Conservation (phyloP, 2,888 invertebrate genomes). For the Dorcus parallelipipedus region DNA sequence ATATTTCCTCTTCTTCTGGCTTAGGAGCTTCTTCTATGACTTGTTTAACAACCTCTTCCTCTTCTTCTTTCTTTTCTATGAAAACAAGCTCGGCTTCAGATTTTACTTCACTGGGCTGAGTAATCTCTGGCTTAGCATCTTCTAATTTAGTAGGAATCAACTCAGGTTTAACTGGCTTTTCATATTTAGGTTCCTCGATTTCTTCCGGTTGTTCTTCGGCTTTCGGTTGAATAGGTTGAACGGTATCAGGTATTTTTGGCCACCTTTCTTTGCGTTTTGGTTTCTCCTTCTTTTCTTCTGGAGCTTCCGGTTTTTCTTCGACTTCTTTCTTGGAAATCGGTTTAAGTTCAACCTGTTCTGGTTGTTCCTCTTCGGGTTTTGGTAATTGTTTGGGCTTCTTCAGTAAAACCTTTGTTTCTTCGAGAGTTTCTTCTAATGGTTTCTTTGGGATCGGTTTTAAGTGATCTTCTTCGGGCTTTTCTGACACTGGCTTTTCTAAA, state of each 20-base stretch:
- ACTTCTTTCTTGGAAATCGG: slow-evolving; percentile 22
- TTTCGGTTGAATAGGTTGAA: too few relatives aligned
- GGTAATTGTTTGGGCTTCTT: slow-evolving; percentile 21
- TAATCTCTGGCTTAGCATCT: slow-evolving; percentile 39
- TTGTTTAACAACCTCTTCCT: slow-evolving; percentile 18
- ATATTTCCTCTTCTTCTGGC: slow-evolving; percentile 39
- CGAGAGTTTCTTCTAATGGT: too few relatives aligned
- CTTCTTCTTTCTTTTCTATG: slow-evolving; percentile 39
- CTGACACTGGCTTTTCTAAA: too few relatives aligned
- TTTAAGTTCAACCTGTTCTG: slow-evolving; percentile 25
- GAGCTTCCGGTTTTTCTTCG: slow-evolving; percentile 34
- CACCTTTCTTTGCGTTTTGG: slow-evolving; percentile 4
- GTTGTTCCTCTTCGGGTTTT: slow-evolving; percentile 22
- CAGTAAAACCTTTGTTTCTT: slow-evolving; percentile 9
- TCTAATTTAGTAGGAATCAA: slow-evolving; percentile 39
- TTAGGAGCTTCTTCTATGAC: slow-evolving; percentile 23
- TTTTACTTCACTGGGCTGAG: slow-evolving; percentile 39
- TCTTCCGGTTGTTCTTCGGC: slow-evolving; percentile 6
- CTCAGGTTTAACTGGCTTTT: slow-evolving; percentile 29
- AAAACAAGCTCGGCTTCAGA: slow-evolving; percentile 52
- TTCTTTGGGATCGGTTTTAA: too few relatives aligned
- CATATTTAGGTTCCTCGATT: slow-evolving; percentile 14
- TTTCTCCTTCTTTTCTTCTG: slow-evolving; percentile 3
- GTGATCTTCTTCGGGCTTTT: too few relatives aligned
- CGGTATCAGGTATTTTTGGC: too few relatives aligned